phyloP scores from a whole-genome alignment of 2,888 invertebrate species.

The Agriopis aurantiaria region DNA sequence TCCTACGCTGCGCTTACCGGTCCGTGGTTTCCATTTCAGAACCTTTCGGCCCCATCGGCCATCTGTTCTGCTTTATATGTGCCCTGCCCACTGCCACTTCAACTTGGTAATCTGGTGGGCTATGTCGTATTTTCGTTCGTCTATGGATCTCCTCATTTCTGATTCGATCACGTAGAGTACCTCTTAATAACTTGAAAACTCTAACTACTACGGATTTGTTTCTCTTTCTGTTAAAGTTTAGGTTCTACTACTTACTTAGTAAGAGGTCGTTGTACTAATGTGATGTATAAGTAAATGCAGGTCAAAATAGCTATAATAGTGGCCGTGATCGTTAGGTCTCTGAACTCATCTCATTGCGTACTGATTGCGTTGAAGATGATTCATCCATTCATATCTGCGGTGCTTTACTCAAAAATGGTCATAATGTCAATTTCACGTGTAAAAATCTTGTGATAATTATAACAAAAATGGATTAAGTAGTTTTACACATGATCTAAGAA shows the following conservation, averaged over 20 bases:
- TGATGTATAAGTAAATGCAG: slow-evolving; percentile 6
- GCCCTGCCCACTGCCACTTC: too few species aligned
- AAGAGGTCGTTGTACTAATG: slow-evolving; percentile 2
- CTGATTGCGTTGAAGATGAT: slow-evolving; percentile 45
- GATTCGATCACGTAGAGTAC: neutral
- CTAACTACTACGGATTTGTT: too few species aligned
- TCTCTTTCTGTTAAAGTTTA: neutral
- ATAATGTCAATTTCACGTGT: slow-evolving; percentile 10
- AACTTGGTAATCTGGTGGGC: too few species aligned
- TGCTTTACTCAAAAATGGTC: slow-evolving; percentile 6
- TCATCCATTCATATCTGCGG: slow-evolving; percentile 49
- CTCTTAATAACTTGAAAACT: neutral
- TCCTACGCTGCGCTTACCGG: too few species aligned
- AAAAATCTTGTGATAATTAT: neutral
- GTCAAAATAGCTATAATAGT: slow-evolving; percentile 21
- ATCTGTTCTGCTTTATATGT: too few species aligned
- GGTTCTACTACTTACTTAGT: neutral
- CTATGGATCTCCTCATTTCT: too few species aligned
- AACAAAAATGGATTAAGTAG: too few species aligned
- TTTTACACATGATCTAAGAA: too few species aligned
- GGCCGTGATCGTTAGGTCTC: slow-evolving; percentile 46
- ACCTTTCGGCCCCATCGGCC: too few species aligned
- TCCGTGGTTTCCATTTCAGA: too few species aligned
- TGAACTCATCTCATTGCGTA: slow-evolving; percentile 49
- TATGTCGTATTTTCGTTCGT: too few species aligned